phyloP scores from a whole-genome alignment of 2,797 vertebrate genomes.

The Lemur catta region DNA sequence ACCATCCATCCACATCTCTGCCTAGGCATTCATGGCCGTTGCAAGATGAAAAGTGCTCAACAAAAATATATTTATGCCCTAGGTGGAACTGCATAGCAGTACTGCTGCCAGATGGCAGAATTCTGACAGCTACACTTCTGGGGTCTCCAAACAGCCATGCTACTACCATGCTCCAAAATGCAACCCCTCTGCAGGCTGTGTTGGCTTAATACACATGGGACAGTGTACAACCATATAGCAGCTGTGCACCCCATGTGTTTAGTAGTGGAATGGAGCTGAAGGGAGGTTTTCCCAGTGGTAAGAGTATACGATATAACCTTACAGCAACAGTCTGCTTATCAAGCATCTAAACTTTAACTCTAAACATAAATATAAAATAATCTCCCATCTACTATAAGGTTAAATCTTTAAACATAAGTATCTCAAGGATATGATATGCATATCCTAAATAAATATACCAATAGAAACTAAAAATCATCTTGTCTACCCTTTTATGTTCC shows the following conservation, averaged over 20 bases:
- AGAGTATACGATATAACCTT: constrained; percentile 30
- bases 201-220: constrained; percentile 63
- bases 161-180: constrained; percentile 68
- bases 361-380: constrained; percentile 48
- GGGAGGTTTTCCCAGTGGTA: constrained; percentile 28
- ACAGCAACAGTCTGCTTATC: constrained; percentile 50
- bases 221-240: constrained; percentile 60
- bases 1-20: constrained; percentile 42
- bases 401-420: constrained; percentile 42
- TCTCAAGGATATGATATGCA: not conserved
- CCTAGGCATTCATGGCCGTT: constrained; percentile 22
- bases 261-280: constrained; percentile 35
- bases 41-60: constrained; percentile 57
- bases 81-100: constrained; percentile 53
- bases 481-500: constrained; percentile 11
- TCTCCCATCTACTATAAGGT: not conserved
- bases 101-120: constrained; percentile 74
- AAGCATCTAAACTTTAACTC: constrained; percentile 46
- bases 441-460: constrained; percentile 18
- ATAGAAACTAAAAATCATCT: constrained; percentile 34
- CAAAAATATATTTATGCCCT: constrained; percentile 59
- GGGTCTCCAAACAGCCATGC: constrained; percentile 72
- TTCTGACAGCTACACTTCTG: constrained; percentile 74
- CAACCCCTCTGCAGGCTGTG: constrained; percentile 51
- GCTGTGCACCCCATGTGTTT: constrained; percentile 74